Evolutionary conservation across 2,113 vertebrate species (phyloP).

Genomic region (Anhinga rufa): DNA sequence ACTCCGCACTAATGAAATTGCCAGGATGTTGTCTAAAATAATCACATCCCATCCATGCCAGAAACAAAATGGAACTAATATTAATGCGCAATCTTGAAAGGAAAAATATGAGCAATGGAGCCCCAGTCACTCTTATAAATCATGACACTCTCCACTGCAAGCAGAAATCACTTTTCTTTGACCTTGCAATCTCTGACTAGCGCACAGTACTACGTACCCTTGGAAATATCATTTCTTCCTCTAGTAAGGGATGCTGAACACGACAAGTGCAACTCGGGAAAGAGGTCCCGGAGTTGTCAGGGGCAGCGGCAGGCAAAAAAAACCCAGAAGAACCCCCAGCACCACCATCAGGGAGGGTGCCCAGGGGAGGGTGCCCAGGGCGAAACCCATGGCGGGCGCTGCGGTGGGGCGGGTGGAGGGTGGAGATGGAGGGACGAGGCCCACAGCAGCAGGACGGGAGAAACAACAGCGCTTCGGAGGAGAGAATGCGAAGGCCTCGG

Average conservation of each 20-base stretch:
- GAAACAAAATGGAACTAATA: neutral
- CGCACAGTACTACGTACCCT: accelerated
- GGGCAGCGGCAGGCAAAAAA: neutral
- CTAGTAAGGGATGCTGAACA: neutral
- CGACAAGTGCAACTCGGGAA: neutral
- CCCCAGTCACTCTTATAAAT: neutral
- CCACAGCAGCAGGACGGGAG: neutral
- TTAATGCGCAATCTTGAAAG: accelerated
- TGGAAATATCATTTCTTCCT: neutral
- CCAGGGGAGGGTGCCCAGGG: accelerated
- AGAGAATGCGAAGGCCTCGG: neutral
- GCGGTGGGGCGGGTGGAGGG: accelerated
- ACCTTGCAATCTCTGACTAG: neutral
- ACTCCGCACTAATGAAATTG: neutral
- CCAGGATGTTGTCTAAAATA: neutral
- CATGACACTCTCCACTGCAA: neutral
- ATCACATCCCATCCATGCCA: neutral
- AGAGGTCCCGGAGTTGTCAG: neutral
- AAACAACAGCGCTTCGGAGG: too few species aligned
- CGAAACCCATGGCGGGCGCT: too few species aligned
- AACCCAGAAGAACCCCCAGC: neutral
- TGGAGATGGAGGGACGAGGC: too few species aligned
- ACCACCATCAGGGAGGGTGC: neutral
- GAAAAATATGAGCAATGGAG: neutral
- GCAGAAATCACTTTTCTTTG: neutral